Conservation (phyloP, 1,140 invertebrate species). For the Scaptomyza montana region DNA sequence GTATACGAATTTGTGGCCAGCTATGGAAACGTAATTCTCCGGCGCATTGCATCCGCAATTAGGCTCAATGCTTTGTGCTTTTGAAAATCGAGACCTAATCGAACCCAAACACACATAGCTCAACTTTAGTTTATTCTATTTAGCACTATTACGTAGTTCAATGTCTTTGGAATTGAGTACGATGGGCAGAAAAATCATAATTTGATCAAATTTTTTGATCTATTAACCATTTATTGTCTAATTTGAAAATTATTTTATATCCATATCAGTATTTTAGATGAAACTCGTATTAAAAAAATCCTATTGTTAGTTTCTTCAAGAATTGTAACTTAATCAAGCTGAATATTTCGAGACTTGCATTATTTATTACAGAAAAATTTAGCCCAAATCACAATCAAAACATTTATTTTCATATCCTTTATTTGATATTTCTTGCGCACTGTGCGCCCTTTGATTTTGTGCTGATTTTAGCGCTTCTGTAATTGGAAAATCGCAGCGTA, state of each 20-base stretch:
- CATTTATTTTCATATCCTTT: neutral
- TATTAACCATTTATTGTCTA: too few relatives aligned
- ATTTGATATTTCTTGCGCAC: conserved; percentile 24
- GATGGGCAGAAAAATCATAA: conserved; percentile 10
- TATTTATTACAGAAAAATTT: too few relatives aligned
- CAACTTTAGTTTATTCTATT: conserved; percentile 51
- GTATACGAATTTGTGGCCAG: conserved; percentile 28
- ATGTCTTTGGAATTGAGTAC: conserved; percentile 18
- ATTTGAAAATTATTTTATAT: too few relatives aligned
- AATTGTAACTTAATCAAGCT: too few relatives aligned
- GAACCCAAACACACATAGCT: neutral
- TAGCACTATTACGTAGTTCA: conserved; percentile 26
- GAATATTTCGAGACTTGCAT: too few relatives aligned
- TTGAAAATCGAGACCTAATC: conserved; percentile 37
- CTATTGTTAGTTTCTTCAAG: too few relatives aligned
- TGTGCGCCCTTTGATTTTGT: conserved; percentile 63
- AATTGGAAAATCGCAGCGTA: conserved; percentile 77
- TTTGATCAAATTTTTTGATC: neutral
- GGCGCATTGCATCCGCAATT: conserved; percentile 77
- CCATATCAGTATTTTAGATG: too few relatives aligned
- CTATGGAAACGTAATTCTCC: conserved; percentile 67
- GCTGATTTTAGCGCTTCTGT: conserved; percentile 81
- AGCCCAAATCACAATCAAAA: too few relatives aligned
- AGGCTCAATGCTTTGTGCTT: conserved; percentile 64
- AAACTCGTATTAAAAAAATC: too few relatives aligned